These are phyloP conservation scores for Hemichromis elongatus DNA, from an alignment of 2,113 vertebrate genomes.

Conservation along the genomic window DNA sequence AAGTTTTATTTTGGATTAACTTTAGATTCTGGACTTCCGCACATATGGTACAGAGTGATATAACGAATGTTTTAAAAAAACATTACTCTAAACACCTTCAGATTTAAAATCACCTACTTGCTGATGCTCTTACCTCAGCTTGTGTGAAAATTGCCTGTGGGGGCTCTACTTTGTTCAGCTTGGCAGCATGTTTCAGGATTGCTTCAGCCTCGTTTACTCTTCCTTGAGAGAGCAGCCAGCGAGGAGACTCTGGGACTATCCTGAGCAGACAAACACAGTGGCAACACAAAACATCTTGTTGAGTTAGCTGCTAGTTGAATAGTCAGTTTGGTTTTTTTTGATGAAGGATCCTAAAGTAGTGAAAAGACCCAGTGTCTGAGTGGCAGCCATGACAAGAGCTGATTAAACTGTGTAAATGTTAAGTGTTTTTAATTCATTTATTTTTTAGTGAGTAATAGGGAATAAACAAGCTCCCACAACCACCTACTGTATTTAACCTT, in stretches of 20 bases:
- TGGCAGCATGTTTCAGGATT: conserved; percentile 79
- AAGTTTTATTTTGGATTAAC: not conserved
- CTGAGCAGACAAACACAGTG: conserved; percentile 50
- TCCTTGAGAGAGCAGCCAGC: conserved; percentile 85
- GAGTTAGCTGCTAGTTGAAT: not conserved
- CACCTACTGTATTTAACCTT: not conserved
- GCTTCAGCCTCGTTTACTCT: conserved; percentile 79
- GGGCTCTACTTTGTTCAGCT: conserved; percentile 69
- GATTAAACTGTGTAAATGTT: not conserved
- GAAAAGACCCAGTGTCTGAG: not conserved
- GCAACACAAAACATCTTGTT: not conserved
- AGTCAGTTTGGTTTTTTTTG: not conserved
- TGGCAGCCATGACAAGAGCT: not conserved
- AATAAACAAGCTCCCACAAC: not conserved
- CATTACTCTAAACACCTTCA: not conserved
- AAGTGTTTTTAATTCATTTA: not conserved
- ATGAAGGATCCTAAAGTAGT: not conserved
- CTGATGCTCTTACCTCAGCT: conserved; percentile 68
- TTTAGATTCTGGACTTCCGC: not conserved
- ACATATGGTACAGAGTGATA: not conserved
- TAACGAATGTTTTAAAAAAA: not conserved
- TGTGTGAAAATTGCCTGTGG: conserved; percentile 78
- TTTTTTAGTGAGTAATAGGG: too few species aligned
- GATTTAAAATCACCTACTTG: not conserved
- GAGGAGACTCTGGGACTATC: conserved; percentile 86